Conservation (phyloP, 1,140 invertebrate species). For the Euura lappo region DNA sequence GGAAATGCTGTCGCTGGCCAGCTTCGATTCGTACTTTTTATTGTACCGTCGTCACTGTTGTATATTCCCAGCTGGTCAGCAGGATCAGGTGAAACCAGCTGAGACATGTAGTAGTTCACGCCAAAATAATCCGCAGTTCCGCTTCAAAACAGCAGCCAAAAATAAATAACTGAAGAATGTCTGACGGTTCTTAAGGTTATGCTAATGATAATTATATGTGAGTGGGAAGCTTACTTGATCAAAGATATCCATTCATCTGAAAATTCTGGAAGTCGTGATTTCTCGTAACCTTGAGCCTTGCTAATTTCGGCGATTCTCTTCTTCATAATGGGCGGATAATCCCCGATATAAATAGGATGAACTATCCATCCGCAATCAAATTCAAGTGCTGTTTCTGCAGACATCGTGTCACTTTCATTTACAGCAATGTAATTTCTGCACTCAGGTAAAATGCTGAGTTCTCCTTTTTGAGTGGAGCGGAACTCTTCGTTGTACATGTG, state of each 20-base stretch:
- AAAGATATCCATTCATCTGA: conserved; percentile 50
- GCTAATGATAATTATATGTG: neutral
- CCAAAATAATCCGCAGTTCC: neutral
- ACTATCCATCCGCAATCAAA: neutral
- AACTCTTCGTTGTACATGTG: conserved; percentile 8
- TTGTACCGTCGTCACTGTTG: neutral
- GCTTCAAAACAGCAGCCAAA: neutral
- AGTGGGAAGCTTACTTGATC: neutral
- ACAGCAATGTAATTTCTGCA: neutral
- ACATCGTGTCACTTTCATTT: neutral
- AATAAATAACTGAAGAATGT: neutral
- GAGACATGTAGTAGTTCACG: neutral
- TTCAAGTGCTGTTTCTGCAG: neutral
- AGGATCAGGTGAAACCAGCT: neutral
- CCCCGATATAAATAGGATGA: too few relatives aligned
- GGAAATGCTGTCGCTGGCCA: neutral
- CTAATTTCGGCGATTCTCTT: conserved; percentile 60
- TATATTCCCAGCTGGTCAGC: neutral
- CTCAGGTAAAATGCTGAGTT: neutral
- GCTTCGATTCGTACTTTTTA: neutral
- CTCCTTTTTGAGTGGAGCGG: neutral
- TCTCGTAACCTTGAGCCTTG: conserved; percentile 51
- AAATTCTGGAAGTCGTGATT: conserved; percentile 40
- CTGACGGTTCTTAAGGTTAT: neutral
- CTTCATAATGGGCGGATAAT: conserved; percentile 35